Evolutionary conservation across 2,113 vertebrate species (phyloP).

Genomic region (Myrmecophaga tridactyla): DNA sequence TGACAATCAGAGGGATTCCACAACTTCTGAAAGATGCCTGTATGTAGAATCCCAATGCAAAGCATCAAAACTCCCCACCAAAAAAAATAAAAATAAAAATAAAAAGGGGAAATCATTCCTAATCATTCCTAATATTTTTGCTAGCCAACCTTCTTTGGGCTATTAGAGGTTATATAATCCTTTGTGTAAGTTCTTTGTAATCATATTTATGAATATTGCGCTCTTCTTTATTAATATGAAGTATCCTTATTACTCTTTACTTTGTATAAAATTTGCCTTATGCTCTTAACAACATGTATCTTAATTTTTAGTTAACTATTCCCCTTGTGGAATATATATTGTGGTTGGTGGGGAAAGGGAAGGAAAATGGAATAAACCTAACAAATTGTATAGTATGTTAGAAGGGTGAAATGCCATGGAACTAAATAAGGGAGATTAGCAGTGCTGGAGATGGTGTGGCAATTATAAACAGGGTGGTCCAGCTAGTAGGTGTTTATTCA

Average conservation of each 20-base stretch:
- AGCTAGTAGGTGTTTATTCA: background rate
- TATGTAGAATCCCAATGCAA: too few relatives aligned
- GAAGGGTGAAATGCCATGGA: background rate
- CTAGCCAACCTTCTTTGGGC: background rate
- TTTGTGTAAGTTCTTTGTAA: background rate
- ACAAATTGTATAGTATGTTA: background rate
- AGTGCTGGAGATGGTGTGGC: background rate
- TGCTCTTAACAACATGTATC: background rate
- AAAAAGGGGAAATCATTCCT: too few relatives aligned
- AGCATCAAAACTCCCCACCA: too few relatives aligned
- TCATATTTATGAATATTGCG: background rate
- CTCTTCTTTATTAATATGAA: background rate
- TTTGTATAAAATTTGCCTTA: background rate
- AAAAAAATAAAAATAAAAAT: too few relatives aligned
- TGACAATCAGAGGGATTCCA: too few relatives aligned
- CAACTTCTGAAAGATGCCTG: too few relatives aligned
- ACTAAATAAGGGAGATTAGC: background rate
- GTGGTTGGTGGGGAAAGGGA: background rate
- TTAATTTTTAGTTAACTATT: background rate
- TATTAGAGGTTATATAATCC: background rate
- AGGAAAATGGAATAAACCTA: background rate
- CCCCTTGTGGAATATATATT: background rate
- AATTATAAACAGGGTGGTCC: background rate
- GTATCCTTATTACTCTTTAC: background rate
- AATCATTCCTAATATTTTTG: too few relatives aligned